Percentiles rank a stretch among this genome's conserved stretches.
Conservation (phyloP, 2,888 invertebrate genomes). For the Meteorus cinctellus region DNA sequence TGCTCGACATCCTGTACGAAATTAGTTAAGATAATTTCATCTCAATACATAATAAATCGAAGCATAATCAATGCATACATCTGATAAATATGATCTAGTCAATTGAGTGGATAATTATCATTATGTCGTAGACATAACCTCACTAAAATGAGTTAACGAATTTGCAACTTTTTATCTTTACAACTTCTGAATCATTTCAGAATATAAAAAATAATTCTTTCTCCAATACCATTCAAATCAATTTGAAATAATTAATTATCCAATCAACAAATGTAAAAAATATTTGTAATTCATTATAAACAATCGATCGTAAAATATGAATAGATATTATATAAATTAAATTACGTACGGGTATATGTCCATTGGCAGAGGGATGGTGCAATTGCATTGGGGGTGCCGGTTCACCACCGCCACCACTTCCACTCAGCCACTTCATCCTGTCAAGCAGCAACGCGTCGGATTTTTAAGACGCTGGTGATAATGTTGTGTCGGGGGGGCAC, state of each 20-base stretch:
- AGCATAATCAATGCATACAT: neutral
- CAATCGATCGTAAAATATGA: neutral
- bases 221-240: no score
- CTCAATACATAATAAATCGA: neutral
- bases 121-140: no score
- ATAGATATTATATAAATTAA: neutral
- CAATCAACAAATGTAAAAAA: no score
- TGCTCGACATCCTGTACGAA: slow-evolving; percentile 67
- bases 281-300: no score
- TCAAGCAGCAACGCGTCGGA: slow-evolving; percentile 46
- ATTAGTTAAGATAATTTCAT: neutral
- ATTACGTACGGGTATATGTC: slow-evolving; percentile 69
- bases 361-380: slow-evolving; percentile 71
- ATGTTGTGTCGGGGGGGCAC: slow-evolving; percentile 44
- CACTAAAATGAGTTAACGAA: no score
- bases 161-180: no score
- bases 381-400: slow-evolving; percentile 75
- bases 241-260: no score
- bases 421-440: slow-evolving; percentile 73
- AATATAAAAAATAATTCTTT: no score
- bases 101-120: no score
- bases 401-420: slow-evolving; percentile 80
- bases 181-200: no score
- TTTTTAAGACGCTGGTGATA: slow-evolving; percentile 38
- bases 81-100: neutral